Base-by-base conservation (phyloP, 1,140 invertebrate species). In the Drosophila willistoni region DNA sequence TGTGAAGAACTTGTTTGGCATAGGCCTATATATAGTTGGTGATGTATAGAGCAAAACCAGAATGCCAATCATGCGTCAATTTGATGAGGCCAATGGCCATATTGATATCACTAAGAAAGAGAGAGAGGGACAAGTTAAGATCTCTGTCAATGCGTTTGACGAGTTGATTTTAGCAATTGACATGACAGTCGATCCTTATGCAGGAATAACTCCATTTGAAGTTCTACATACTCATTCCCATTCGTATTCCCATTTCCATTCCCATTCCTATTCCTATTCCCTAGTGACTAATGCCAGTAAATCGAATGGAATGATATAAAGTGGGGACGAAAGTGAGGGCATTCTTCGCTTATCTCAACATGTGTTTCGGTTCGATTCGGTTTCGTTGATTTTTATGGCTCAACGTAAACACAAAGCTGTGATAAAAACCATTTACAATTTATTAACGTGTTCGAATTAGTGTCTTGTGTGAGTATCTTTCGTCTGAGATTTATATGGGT, bases 401-500 rank as follows among this genome's bases (percentile, higher is more conserved):
- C 55, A 47, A 57, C 75, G 71, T 82, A 81, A 76, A 71, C 47
- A 34, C 9, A 77, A 71, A 79, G 83, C 83, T 89, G 80, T 87
- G 84, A 87, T 87, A 87, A 87, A 51, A 87, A 79, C 83, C 83
- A 87, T 87, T 87, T 89, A 87, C 83, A 87, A 87, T 87, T 87
- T 87, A 87, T 87, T 87, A 87, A 76, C 55, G 57, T 77, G 73
- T 79, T 81, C 81, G 67, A 85, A 78, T 65, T 73, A 62, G 70
- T 71, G 81, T 84, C 71, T 47, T 68, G 2, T 51, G 44, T 51
- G 14, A 60, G 56, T 51, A 7, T 29, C 51, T 36, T 67, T 54
- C 68, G 73, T 69, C 41, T 76, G 73, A 76, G 66, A 73, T 76
- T 67, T 44, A 13, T 62, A 33, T 64, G 41, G 60, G 60, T 54